Evolutionary conservation across 2,888 invertebrate species (phyloP).

Genomic region (Euspilapteryx auroguttella): DNA sequence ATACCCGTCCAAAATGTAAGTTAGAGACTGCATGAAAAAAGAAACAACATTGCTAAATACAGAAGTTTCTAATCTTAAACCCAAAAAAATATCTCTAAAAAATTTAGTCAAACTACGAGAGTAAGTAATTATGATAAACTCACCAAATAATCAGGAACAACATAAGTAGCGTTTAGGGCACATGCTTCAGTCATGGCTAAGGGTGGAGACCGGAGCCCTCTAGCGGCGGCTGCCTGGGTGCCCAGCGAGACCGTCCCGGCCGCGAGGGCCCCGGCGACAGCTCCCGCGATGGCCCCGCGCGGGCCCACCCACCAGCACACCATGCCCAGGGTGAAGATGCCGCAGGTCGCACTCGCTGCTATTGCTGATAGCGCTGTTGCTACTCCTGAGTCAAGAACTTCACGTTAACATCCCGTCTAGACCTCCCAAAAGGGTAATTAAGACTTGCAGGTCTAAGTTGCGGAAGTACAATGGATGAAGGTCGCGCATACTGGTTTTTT

Average conservation of each 20-base stretch:
- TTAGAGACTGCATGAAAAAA: too few relatives aligned
- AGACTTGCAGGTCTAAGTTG: too few relatives aligned
- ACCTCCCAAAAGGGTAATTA: too few relatives aligned
- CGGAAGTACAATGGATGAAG: too few relatives aligned
- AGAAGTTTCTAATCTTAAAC: too few relatives aligned
- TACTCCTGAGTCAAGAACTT: conserved; percentile 53
- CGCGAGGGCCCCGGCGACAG: conserved; percentile 61
- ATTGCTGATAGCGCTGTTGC: conserved; percentile 81
- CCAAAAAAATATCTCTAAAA: too few relatives aligned
- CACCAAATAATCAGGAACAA: conserved; percentile 29
- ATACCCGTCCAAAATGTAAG: too few relatives aligned
- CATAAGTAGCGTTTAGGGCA: conserved; percentile 20
- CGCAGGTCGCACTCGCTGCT: conserved; percentile 80
- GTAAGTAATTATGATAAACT: too few relatives aligned
- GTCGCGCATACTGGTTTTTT: too few relatives aligned
- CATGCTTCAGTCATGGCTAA: conserved; percentile 20
- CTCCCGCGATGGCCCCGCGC: conserved; percentile 64
- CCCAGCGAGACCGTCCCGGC: conserved; percentile 69
- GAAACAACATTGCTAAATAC: too few relatives aligned
- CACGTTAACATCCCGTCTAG: too few relatives aligned
- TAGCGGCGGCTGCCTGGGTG: conserved; percentile 65
- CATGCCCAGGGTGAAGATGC: conserved; percentile 83
- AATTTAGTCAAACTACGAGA: too few relatives aligned
- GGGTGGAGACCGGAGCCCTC: conserved; percentile 57
- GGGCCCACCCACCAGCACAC: conserved; percentile 78